phyloP scores from a whole-genome alignment of 2,888 invertebrate species.

The Acleris laterana region DNA sequence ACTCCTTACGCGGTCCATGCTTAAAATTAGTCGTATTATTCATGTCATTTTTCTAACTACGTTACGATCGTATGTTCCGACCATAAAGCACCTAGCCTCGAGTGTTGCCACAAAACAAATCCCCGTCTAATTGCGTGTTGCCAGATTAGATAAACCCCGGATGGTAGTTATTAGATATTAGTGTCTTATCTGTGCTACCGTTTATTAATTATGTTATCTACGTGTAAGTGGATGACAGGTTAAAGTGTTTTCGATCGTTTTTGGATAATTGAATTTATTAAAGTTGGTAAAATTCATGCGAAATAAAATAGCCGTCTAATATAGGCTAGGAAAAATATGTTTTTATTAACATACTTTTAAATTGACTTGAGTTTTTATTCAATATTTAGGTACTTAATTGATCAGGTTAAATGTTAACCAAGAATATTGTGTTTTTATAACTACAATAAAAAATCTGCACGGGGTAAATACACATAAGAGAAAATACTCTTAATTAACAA shows the following conservation, averaged over 20 bases:
- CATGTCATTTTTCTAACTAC: background rate
- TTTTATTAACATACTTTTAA: too few relatives aligned
- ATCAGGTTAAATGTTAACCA: too few relatives aligned
- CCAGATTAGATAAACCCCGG: conserved; percentile 68
- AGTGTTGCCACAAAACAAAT: conserved; percentile 61
- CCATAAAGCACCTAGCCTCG: conserved; percentile 44
- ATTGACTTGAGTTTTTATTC: too few relatives aligned
- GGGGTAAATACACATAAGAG: too few relatives aligned
- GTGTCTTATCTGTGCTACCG: conserved; percentile 57
- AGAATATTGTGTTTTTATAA: background rate
- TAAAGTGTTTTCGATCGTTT: conserved; percentile 10
- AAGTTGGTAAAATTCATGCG: too few relatives aligned
- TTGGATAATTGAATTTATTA: too few relatives aligned
- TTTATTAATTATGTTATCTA: conserved; percentile 62
- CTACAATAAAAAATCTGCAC: background rate
- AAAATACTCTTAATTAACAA: too few relatives aligned
- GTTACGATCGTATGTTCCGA: conserved; percentile 38
- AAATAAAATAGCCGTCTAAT: too few relatives aligned
- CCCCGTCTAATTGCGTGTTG: conserved; percentile 70
- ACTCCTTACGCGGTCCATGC: too few relatives aligned
- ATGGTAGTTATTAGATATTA: conserved; percentile 44
- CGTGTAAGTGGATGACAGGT: conserved; percentile 25
- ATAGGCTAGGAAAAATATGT: too few relatives aligned
- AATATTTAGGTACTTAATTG: too few relatives aligned
- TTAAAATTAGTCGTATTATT: too few relatives aligned